Evolutionary conservation across 2,113 vertebrate species (phyloP).

Genomic region (Nibea albiflora): DNA sequence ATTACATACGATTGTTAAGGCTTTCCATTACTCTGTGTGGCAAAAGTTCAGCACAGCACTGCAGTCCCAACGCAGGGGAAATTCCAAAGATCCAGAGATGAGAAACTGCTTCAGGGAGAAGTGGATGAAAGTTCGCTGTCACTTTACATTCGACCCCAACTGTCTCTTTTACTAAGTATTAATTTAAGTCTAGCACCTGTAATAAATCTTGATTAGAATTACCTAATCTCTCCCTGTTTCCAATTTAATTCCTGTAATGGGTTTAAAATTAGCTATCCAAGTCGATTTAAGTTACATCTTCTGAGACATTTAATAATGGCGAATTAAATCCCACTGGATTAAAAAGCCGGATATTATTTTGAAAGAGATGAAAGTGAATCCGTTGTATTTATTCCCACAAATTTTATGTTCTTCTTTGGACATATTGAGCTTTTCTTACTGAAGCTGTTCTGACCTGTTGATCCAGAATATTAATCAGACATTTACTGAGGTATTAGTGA

Average conservation of each 20-base stretch:
- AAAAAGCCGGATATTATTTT: not conserved
- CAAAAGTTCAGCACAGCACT: constrained; percentile 28
- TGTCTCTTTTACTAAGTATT: constrained; percentile 35
- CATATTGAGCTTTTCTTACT: not conserved
- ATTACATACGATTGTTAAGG: constrained; percentile 51
- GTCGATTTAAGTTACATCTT: constrained; percentile 29
- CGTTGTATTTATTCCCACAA: not conserved
- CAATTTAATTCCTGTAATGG: constrained; percentile 8
- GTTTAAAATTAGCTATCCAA: constrained; percentile 22
- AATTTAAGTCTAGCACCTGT: constrained; percentile 30
- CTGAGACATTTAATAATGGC: constrained; percentile 13
- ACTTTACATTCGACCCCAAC: constrained; percentile 30
- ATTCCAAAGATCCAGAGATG: constrained; percentile 24
- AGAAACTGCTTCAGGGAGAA: constrained; percentile 9
- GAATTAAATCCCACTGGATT: constrained; percentile 2
- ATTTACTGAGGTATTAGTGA: not conserved
- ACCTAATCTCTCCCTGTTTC: constrained; percentile 19
- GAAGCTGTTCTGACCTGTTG: not conserved
- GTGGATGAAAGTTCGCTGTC: constrained; percentile 26
- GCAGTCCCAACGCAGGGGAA: not conserved
- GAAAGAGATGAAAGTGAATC: not conserved
- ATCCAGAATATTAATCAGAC: constrained; percentile 4
- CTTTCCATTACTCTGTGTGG: constrained; percentile 32
- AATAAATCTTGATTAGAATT: constrained; percentile 50
- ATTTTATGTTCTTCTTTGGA: not conserved